Evolutionary conservation across 2,113 vertebrate genomes (phyloP).

Genomic region (Ptilonorhynchus violaceus): DNA sequence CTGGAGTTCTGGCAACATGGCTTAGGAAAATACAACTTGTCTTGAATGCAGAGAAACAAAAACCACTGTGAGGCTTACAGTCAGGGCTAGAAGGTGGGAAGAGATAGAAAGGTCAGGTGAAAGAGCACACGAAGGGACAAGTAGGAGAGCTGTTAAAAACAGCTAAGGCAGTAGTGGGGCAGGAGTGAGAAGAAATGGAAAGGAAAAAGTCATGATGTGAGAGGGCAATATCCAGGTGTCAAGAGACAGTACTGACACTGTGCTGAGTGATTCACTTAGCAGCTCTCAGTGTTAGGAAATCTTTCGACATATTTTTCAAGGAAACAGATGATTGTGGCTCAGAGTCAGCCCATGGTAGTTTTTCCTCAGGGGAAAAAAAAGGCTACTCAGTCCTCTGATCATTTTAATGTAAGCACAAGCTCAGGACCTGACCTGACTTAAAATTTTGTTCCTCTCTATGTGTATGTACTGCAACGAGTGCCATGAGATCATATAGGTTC

Average conservation of each 20-base stretch:
- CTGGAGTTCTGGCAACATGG: background rate
- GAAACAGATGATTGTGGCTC: background rate
- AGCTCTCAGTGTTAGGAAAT: background rate
- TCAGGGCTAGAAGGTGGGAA: background rate
- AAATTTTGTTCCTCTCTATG: background rate
- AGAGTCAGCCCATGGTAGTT: background rate
- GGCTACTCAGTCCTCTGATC: background rate
- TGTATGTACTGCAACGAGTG: background rate
- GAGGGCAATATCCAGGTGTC: background rate
- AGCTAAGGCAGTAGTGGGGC: background rate
- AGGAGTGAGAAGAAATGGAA: background rate
- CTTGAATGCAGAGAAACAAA: background rate
- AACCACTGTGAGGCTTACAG: background rate
- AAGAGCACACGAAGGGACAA: background rate
- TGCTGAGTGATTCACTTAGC: background rate
- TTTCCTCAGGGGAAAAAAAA: background rate
- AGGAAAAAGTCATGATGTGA: background rate
- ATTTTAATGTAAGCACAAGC: background rate
- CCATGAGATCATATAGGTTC: background rate
- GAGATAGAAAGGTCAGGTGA: background rate
- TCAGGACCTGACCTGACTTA: background rate
- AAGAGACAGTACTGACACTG: background rate
- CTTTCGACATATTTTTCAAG: background rate
- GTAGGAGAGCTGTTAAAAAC: background rate
- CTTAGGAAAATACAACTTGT: background rate